Evolutionary conservation across 1,140 invertebrate genomes (phyloP), one percentile per base, ranked within the genome.

Genomic region (Microplitis demolitor): DNA sequence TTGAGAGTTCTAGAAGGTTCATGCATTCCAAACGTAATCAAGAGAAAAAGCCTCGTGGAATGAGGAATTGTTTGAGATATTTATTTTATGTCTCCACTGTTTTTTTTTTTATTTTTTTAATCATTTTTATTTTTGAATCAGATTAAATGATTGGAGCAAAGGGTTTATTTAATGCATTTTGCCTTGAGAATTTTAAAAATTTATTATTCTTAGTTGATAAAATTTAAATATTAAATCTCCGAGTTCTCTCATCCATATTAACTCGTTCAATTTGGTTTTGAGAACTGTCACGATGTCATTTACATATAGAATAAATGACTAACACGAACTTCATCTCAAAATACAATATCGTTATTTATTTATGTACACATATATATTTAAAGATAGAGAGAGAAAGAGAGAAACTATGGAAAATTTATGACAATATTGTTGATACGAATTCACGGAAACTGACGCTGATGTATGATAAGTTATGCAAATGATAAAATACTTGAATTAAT

Each of bases 1-100:
- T 77, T 74, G 75, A 74, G 77, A 69, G 72, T 74, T 73, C 60
- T 74, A 75, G 74, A 71, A 79, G 74, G 61, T 68, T 72, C 58
- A 70, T 71, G 51, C 61, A 37, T 54, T 54, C 63, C 54, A 45
- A 72, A 66, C 70, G 51, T 67, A 39, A 67, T 67, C 66, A 67
- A 51, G 39, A 34, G 31, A 16, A 58, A 37, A 54, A 31, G 50
- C 34, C 11, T 14, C 39, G 39, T 9, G 39, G 6, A 45, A 45
- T 9, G 39, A 24, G 8, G 11, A 45, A 45, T 45, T 45, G 39
- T 45, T 11, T 45, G 39, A 45, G 11, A 45, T 45, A 45, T 45
- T 45, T 56, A 56, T 56, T 24, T 24, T 24, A 53, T 14, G 50
- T 53, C n/a, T 16, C 14, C 54, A 56, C 5, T 0, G 24, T 61